Percentiles rank a stretch among this genome's conserved stretches.
Conservation (phyloP, 2,888 invertebrate genomes). For the Dasysyrphus tricinctus region DNA sequence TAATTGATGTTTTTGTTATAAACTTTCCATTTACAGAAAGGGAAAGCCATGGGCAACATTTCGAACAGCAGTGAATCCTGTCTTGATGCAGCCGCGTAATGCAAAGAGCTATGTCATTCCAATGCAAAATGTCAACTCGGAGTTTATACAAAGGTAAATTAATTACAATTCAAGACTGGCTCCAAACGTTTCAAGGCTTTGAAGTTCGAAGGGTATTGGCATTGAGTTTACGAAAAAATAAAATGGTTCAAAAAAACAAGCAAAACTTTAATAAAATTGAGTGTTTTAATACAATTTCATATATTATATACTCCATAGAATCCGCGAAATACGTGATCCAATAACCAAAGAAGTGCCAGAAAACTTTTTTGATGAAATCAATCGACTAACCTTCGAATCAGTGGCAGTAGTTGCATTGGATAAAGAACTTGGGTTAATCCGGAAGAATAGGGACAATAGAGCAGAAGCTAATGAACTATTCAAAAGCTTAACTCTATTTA, state of each 20-base stretch:
- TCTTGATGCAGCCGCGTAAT: slow-evolving; percentile 87
- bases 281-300: no score
- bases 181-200: no score
- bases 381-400: slow-evolving; percentile 86
- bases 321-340: slow-evolving; percentile 80
- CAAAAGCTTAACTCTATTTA: slow-evolving; percentile 64
- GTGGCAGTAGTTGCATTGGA: slow-evolving; percentile 83
- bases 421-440: slow-evolving; percentile 79
- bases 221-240: no score
- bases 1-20: background rate
- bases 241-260: no score
- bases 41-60: slow-evolving; percentile 88
- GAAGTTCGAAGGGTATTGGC: no score
- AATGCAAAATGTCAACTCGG: slow-evolving; percentile 84
- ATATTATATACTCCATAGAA: slow-evolving; percentile 76
- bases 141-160: slow-evolving; percentile 80
- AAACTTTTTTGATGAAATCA: slow-evolving; percentile 84
- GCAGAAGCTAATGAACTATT: slow-evolving; percentile 77
- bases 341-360: slow-evolving; percentile 81
- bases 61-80: slow-evolving; percentile 87
- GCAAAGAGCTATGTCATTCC: slow-evolving; percentile 84
- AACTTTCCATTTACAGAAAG: slow-evolving; percentile 82
- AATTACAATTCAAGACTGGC: no score
- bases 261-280: no score
- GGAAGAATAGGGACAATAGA: slow-evolving; percentile 77